Evolutionary conservation across 2,888 invertebrate genomes (phyloP).

Genomic region (Phlogophora meticulosa): DNA sequence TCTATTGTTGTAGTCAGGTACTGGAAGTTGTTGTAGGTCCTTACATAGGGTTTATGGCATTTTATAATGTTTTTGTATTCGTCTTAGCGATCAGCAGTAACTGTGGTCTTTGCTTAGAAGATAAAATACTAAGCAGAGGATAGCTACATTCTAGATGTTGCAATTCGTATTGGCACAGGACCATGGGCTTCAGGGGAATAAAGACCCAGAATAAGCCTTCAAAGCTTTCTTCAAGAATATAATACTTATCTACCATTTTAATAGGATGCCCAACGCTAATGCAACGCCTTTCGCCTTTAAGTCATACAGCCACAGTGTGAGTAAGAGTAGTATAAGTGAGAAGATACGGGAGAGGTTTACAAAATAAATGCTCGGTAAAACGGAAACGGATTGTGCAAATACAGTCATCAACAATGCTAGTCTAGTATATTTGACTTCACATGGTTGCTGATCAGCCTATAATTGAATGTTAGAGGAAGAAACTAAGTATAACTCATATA

Average conservation of each 20-base stretch:
- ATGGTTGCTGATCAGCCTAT: not conserved
- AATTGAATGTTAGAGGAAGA: not conserved
- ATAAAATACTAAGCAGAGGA: not conserved
- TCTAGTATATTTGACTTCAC: no score
- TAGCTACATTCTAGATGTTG: not conserved
- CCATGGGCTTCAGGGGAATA: no score
- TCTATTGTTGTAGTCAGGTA: constrained; percentile 56
- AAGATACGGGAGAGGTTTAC: not conserved
- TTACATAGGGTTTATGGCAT: constrained; percentile 24
- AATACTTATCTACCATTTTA: not conserved
- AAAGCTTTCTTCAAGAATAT: no score
- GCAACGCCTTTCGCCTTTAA: no score
- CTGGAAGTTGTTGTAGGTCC: constrained; percentile 9
- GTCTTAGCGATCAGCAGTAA: not conserved
- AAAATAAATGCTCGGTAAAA: not conserved
- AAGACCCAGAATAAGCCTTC: no score
- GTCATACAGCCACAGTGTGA: not conserved
- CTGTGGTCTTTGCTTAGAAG: not conserved
- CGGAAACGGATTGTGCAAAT: no score
- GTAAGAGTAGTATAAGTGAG: not conserved
- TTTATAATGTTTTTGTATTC: constrained; percentile 10
- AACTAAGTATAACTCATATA: not conserved
- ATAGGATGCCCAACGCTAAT: not conserved
- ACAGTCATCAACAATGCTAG: not conserved
- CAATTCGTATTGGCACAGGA: not conserved